A percentile compares a stretch with the other conserved stretches of the same genome.
Conservation (phyloP, 2,888 invertebrate genomes). For the Brenthis hecate region DNA sequence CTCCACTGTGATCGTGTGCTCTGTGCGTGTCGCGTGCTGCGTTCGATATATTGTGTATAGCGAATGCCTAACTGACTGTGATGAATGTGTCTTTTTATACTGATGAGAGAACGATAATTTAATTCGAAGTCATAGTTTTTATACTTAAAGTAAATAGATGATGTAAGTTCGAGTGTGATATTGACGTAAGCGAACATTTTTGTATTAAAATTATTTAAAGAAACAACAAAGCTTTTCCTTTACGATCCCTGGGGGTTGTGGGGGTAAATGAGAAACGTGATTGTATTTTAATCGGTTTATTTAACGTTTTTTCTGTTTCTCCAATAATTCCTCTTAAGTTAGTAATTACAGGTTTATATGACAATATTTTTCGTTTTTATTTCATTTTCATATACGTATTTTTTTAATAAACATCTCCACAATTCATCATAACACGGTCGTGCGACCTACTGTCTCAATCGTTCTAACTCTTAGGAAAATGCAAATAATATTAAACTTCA, state of each 20-base stretch:
- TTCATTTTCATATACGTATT: conserved; percentile 81
- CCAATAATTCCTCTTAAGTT: conserved; percentile 82
- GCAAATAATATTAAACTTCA: conserved; percentile 80
- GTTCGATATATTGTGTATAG: conserved; percentile 75
- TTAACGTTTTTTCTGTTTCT: conserved; percentile 80
- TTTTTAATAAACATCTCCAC: conserved; percentile 80
- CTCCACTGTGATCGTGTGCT: conserved; percentile 73
- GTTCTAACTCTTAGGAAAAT: conserved; percentile 81
- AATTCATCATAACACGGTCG: conserved; percentile 81
- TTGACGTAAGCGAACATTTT: conserved; percentile 78
- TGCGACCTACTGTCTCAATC: conserved; percentile 81
- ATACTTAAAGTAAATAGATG: conserved; percentile 82
- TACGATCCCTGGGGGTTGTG: neutral
- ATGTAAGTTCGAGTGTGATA: conserved; percentile 82
- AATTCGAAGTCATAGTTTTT: conserved; percentile 82
- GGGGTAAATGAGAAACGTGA: conserved; percentile 61
- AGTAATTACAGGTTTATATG: conserved; percentile 82
- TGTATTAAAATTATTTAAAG: conserved; percentile 77
- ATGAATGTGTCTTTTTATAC: conserved; percentile 73
- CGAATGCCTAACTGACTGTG: conserved; percentile 66
- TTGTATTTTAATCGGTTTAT: conserved; percentile 81
- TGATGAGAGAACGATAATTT: conserved; percentile 76
- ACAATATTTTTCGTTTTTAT: conserved; percentile 81
- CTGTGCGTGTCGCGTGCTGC: conserved; percentile 71
- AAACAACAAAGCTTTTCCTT: conserved; percentile 38